Conservation (phyloP, 1,140 invertebrate genomes). For the Cataglyphis hispanica region DNA sequence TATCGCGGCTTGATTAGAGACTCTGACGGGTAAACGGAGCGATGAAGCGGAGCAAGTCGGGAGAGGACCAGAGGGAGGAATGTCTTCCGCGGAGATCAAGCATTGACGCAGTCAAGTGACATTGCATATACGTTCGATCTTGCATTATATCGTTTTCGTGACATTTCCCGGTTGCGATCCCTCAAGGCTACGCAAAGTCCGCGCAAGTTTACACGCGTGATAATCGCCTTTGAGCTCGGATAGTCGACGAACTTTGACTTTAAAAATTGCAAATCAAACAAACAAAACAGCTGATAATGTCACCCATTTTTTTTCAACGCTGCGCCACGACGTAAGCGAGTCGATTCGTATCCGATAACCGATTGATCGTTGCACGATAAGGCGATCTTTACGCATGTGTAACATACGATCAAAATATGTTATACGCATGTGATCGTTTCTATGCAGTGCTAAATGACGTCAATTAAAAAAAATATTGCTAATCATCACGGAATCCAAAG, state of each 20-base stretch:
- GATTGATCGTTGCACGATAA: not conserved
- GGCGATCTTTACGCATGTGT: not conserved
- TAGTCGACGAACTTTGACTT: conserved; percentile 74
- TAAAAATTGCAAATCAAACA: conserved; percentile 62
- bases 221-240: conserved; percentile 38
- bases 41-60: too few relatives aligned
- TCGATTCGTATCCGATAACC: conserved; percentile 27
- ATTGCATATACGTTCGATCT: conserved; percentile 5
- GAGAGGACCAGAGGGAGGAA: conserved; percentile 5
- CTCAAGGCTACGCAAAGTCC: conserved; percentile 80
- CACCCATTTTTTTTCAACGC: conserved; percentile 8
- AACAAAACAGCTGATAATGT: conserved; percentile 61
- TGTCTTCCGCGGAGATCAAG: not conserved
- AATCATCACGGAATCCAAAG: not conserved
- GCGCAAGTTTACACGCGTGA: conserved; percentile 52
- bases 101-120: not conserved
- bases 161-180: not conserved
- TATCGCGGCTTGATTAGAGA: conserved; percentile 72
- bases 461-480: not conserved
- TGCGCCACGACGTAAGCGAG: not conserved
- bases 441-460: not conserved
- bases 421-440: not conserved
- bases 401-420: not conserved
- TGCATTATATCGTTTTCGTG: not conserved
- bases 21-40: conserved; percentile 36